These are phyloP conservation scores for Oreochromis grahami DNA, from an alignment of 2,797 vertebrate species.

Conservation along the genomic window DNA sequence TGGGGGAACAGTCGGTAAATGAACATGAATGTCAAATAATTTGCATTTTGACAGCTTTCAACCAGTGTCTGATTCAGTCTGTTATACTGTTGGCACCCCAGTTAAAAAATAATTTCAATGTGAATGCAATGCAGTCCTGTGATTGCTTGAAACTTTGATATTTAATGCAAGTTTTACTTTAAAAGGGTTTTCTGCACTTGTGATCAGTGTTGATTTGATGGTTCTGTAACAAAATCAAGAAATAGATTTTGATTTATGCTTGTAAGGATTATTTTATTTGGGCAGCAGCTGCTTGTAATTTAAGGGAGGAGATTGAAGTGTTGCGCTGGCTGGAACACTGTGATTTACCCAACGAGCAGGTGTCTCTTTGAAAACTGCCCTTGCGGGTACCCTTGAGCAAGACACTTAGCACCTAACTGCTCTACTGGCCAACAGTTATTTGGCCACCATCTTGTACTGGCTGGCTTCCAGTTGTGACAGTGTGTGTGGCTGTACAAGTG, in stretches of 20 bases:
- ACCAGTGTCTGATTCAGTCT: not conserved
- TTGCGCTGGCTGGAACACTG: not conserved
- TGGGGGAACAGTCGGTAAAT: not conserved
- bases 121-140: not conserved
- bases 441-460: conserved; percentile 19
- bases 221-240: not conserved
- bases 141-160: not conserved
- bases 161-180: not conserved
- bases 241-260: not conserved
- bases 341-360: conserved; percentile 16
- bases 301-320: not conserved
- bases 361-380: not conserved
- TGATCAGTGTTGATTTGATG: not conserved
- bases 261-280: not conserved
- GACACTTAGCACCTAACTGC: conserved; percentile 14
- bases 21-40: not conserved
- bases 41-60: not conserved
- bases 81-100: not conserved
- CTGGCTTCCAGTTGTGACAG: conserved; percentile 11
- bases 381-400: conserved; percentile 24
- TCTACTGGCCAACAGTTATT: conserved; percentile 13
- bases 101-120: not conserved
- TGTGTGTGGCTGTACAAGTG: not conserved
- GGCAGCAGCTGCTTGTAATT: not conserved
- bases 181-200: not conserved